Conservation (phyloP, 2,888 invertebrate genomes). For the Drosophila mercatorum region DNA sequence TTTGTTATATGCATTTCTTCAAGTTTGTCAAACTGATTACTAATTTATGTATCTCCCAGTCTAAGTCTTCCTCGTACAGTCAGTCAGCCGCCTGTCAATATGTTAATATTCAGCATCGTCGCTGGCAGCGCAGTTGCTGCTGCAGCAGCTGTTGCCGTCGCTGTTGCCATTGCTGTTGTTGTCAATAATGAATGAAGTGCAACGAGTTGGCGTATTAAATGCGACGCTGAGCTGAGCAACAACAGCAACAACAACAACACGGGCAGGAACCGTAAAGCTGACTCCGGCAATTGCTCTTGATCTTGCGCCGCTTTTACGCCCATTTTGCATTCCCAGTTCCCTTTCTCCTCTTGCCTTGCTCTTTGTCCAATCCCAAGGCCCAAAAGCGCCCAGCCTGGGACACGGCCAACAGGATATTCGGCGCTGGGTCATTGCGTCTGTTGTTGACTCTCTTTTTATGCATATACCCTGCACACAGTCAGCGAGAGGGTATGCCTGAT, state of each 20-base stretch:
- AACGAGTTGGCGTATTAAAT: slow-evolving; percentile 60
- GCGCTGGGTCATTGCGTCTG: slow-evolving; percentile 9
- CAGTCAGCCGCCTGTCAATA: slow-evolving; percentile 3
- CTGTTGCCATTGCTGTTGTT: slow-evolving; percentile 15
- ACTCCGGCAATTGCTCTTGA: slow-evolving; percentile 55
- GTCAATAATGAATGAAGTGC: slow-evolving; percentile 67
- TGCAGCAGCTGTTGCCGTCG: neutral
- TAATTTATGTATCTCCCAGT: neutral
- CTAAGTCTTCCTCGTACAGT: neutral
- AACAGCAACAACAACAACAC: neutral
- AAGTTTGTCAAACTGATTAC: neutral
- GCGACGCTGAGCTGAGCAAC: slow-evolving; percentile 49
- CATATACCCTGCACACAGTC: slow-evolving; percentile 1
- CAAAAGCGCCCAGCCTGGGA: slow-evolving; percentile 6
- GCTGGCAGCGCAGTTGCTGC: neutral
- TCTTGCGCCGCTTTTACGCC: slow-evolving; percentile 48
- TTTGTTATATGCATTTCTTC: neutral
- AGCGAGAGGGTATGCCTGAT: neutral
- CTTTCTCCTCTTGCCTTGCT: neutral
- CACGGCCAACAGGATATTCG: slow-evolving; percentile 20
- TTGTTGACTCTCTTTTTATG: slow-evolving; percentile 1
- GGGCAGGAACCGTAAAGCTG: slow-evolving; percentile 27
- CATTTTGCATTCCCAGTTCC: neutral
- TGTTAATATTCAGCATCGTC: neutral
- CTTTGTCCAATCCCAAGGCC: neutral